Evolutionary conservation across 2,113 vertebrate genomes (phyloP), one percentile per base, ranked within the genome.

Genomic region (Peromyscus maniculatus): DNA sequence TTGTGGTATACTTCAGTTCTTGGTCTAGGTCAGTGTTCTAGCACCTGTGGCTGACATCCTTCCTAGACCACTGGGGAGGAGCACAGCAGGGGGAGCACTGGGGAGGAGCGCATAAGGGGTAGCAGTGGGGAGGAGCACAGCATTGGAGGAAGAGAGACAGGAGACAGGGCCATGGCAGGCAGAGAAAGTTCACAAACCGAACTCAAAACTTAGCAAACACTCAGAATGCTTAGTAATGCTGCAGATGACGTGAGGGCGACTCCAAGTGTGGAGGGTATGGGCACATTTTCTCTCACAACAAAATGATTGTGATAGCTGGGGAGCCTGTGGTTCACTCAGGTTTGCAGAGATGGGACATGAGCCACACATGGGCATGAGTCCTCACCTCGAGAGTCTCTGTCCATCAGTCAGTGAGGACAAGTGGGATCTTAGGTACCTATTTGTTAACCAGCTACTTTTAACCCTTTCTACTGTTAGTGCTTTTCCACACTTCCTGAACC

Each of bases 371-470:
- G 46, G 49, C 31, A 88, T 84, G 78, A 88, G 33, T 72, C 69
- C 67, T 84, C 0, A 13, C 80, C 95, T 83, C 49, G n/a, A 39
- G 55, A 72, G 79, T 31, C 0, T 55, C 10, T 12, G 83, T 49
- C 72, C 80, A 36, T 91, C 66, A 75, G 72, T 92, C 15, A 94
- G 33, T 75, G 12, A 74, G 69, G 78, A n/a, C 72, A 82, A 96
- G 83, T 79, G 31, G 89, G 62, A 86, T 39, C 82, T 31, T 11
- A 15, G 67, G 84, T 0, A n/a, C 46, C 36, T 87, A 49, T 90
- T 64, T 86, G 59, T 87, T 93, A 82, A 92, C 22, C 5, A 59
- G 36, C n/a, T 43, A 67, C 31, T 88, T 87, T 92, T n/a, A 92
- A 92, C 87, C 79, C 67, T 82, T 89, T 52, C 33, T 95, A 72